phyloP scores from a whole-genome alignment of 1,140 invertebrate genomes.

The Euura saliciscinereae region DNA sequence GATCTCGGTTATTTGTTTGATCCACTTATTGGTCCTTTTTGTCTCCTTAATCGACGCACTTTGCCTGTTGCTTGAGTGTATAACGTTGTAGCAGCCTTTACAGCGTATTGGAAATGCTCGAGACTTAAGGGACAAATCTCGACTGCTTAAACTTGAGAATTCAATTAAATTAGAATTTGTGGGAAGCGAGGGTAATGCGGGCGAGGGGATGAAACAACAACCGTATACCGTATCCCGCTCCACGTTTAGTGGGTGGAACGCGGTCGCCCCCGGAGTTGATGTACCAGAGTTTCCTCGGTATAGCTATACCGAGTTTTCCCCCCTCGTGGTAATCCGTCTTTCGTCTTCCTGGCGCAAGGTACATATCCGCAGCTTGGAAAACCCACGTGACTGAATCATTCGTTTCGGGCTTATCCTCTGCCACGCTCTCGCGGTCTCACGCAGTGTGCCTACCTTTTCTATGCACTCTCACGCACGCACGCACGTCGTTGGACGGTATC shows the following conservation, averaged over 20 bases:
- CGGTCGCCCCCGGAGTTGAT: background rate
- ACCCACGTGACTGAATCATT: conserved; percentile 6
- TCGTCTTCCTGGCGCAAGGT: background rate
- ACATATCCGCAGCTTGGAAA: background rate
- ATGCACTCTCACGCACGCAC: background rate
- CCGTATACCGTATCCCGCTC: too few relatives aligned
- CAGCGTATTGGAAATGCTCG: too few relatives aligned
- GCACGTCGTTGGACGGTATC: background rate
- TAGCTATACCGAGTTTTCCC: background rate
- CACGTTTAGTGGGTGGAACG: too few relatives aligned
- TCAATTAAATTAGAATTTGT: conserved; percentile 5
- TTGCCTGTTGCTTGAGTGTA: too few relatives aligned
- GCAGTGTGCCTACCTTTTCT: background rate
- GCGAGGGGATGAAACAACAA: background rate
- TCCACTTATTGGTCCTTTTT: too few relatives aligned
- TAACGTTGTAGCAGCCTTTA: too few relatives aligned
- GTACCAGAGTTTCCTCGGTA: conserved; percentile 6
- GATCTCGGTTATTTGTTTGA: too few relatives aligned
- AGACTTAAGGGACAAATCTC: too few relatives aligned
- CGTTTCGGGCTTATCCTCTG: conserved; percentile 3
- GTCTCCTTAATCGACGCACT: too few relatives aligned
- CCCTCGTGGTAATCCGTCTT: background rate
- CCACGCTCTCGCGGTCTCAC: background rate
- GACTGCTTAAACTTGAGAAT: background rate
- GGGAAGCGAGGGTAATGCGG: background rate